Conservation (phyloP, 1,140 invertebrate genomes). For the Scaptomyza pallida region DNA sequence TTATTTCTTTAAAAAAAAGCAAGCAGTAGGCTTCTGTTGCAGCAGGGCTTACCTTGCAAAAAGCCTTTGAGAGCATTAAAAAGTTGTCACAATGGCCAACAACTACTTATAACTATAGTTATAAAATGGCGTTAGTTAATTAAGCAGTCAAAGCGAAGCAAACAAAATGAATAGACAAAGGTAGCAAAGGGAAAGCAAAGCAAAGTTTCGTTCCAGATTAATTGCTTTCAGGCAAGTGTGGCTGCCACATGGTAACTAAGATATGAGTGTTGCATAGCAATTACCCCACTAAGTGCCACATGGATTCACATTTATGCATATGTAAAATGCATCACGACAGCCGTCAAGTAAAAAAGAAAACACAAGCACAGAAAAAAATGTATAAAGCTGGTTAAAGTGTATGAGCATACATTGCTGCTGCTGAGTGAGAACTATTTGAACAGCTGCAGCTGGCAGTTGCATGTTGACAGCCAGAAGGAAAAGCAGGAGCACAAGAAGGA, state of each 20-base stretch:
- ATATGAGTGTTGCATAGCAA: slow-evolving; percentile 5
- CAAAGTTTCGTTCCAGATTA: neutral
- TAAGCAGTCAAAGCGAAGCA: slow-evolving; percentile 4
- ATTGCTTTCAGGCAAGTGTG: neutral
- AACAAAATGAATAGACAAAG: neutral
- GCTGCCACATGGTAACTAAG: neutral
- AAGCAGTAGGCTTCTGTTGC: neutral
- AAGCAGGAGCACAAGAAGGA: slow-evolving; percentile 12
- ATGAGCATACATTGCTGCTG: no score
- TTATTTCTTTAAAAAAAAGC: slow-evolving; percentile 7
- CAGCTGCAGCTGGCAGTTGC: slow-evolving; percentile 25
- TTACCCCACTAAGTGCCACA: no score
- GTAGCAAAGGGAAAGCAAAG: neutral
- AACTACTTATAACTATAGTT: slow-evolving; percentile 22
- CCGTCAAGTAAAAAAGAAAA: no score
- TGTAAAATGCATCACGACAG: no score
- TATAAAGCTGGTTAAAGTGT: no score
- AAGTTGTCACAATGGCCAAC: slow-evolving; percentile 27
- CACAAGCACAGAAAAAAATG: no score
- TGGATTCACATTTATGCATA: no score
- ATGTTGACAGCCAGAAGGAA: slow-evolving; percentile 6
- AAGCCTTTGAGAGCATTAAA: slow-evolving; percentile 46
- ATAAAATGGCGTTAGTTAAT: slow-evolving; percentile 15
- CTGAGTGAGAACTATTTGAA: slow-evolving; percentile 28
- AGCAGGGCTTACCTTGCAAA: no score